A percentile compares a stretch with the other conserved stretches of the same genome.
Evolutionary conservation across 2,113 vertebrate species (phyloP).

Genomic region (Thymallus thymallus): DNA sequence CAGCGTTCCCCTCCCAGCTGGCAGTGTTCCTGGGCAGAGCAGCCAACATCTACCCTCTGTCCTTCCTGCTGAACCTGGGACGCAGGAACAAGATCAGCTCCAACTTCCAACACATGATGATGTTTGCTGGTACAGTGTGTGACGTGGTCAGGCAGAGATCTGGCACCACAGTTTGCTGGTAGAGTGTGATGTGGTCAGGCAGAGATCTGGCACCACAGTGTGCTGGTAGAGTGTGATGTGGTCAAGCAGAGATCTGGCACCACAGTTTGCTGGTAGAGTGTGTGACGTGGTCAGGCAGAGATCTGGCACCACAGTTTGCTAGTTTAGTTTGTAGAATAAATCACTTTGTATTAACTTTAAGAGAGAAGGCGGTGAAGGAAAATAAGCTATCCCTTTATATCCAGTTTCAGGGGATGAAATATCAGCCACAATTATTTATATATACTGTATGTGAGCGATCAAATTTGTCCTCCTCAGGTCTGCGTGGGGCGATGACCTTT

Average conservation of each 20-base stretch:
- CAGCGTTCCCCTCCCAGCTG: conserved; percentile 71
- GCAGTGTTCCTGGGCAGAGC: conserved; percentile 95
- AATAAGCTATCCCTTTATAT: neutral
- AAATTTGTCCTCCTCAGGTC: conserved; percentile 68
- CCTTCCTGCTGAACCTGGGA: conserved; percentile 94
- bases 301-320: conserved; percentile 69
- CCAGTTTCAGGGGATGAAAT: neutral
- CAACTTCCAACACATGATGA: conserved; percentile 99
- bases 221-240: conserved; percentile 76
- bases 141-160: neutral
- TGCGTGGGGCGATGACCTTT: conserved; percentile 97
- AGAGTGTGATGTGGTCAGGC: neutral
- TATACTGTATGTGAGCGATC: too few species aligned
- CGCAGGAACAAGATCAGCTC: conserved; percentile 92
- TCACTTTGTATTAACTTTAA: neutral
- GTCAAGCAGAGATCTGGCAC: neutral
- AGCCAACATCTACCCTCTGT: conserved; percentile 98
- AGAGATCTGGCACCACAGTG: conserved; percentile 69
- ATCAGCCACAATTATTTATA: neutral
- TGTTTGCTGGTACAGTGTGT: conserved; percentile 88
- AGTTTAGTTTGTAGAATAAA: neutral
- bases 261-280: conserved; percentile 86
- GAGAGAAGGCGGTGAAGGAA: neutral
- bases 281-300: neutral
- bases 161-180: conserved; percentile 80